A percentile compares a stretch with the other conserved stretches of the same genome.
phyloP scores from a whole-genome alignment of 2,113 vertebrate genomes.

The Bagarius yarrelli region DNA sequence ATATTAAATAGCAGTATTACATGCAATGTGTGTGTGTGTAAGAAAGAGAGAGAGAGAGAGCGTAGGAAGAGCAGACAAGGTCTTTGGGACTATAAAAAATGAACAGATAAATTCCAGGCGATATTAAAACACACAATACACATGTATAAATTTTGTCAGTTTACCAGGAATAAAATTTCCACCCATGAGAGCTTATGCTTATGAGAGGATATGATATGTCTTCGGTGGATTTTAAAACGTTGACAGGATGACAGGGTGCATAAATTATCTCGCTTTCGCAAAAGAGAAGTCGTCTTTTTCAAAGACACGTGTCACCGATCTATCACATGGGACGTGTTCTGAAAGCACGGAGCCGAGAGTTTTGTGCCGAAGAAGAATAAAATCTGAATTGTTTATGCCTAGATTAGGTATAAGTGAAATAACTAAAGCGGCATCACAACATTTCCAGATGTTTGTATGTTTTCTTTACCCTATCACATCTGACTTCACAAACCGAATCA shows the following conservation, averaged over 20 bases:
- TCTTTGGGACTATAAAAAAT: constrained; percentile 36
- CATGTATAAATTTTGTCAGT: background rate
- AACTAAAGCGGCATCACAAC: background rate
- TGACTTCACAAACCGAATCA: background rate
- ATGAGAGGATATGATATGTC: background rate
- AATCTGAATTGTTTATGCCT: background rate
- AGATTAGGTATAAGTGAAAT: background rate
- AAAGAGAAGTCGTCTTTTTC: background rate
- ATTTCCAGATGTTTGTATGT: background rate
- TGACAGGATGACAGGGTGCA: background rate
- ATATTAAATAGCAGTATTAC: background rate
- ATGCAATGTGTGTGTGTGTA: background rate
- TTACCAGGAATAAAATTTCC: background rate
- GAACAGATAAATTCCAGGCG: constrained; percentile 37
- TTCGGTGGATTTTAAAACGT: background rate
- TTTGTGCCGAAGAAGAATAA: background rate
- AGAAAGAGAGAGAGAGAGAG: background rate
- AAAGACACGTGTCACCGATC: background rate
- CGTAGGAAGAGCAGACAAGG: too few species aligned
- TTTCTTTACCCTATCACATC: constrained; percentile 7
- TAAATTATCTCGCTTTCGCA: background rate
- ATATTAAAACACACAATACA: constrained; percentile 31
- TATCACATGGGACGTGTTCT: background rate
- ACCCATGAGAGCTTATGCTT: background rate
- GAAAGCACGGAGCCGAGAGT: background rate